Conservation (phyloP, 1,140 invertebrate genomes). For the Andrena cerasifolii region DNA sequence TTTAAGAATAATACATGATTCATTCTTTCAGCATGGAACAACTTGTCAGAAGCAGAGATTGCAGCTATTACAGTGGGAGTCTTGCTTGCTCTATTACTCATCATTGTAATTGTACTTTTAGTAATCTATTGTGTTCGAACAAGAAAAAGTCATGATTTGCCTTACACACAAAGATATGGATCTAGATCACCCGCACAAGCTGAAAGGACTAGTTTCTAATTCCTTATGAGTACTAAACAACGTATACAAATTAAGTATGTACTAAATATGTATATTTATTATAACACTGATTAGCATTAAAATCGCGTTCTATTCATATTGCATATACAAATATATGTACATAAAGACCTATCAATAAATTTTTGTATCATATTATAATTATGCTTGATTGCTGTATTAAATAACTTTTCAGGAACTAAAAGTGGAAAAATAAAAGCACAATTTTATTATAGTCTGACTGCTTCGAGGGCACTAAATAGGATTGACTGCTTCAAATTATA, state of each 20-base stretch:
- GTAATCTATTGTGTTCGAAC: constrained; percentile 74
- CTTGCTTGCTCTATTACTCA: constrained; percentile 75
- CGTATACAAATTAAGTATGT: neutral
- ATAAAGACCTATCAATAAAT: constrained; percentile 13
- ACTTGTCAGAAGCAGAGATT: constrained; percentile 78
- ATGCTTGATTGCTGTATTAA: too few species aligned
- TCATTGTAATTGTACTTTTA: constrained; percentile 75
- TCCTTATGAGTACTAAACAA: neutral
- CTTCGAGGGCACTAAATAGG: too few species aligned
- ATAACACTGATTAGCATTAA: neutral
- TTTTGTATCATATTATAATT: neutral
- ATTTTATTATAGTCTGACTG: too few species aligned
- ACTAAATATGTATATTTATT: neutral
- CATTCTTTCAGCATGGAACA: constrained; percentile 75
- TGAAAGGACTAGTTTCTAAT: constrained; percentile 74
- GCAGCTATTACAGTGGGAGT: constrained; percentile 79
- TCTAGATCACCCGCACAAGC: constrained; percentile 75
- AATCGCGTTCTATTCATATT: neutral
- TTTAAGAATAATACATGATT: neutral
- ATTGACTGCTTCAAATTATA: too few species aligned
- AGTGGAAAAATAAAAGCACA: too few species aligned
- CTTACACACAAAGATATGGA: constrained; percentile 78
- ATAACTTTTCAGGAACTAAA: too few species aligned
- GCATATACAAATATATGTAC: constrained; percentile 21
- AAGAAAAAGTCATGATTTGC: constrained; percentile 76